Base-by-base conservation (phyloP, 30 jellyfish, hydroid and myxozoan species). In the Aurelia coerulea region DNA sequence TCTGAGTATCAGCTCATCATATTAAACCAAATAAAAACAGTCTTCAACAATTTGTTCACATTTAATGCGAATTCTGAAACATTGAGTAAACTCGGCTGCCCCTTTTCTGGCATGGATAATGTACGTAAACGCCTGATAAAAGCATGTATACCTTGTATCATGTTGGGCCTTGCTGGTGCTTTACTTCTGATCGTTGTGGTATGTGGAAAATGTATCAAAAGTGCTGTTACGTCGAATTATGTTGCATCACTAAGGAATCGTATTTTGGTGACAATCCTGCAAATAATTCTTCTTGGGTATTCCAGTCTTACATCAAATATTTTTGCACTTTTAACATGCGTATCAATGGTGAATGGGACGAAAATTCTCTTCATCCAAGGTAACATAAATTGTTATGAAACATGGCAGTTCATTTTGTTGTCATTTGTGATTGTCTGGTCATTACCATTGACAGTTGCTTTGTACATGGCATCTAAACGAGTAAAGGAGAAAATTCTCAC, bases 371-470 rank as follows among this genome's bases (percentile, higher is more conserved):
- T 16, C 46, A 66, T 66, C 4, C 39, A 66, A 14, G 77, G 77
- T 13, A 12, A 34, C 46, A 31, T 66, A 14, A 13, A 13, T 66
- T 66, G 77, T 31, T 66, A 66, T 66, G 56, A 66, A 34, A n/a
- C 77, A 29, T 66, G 77, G 77, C 77, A 66, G 46, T 66, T 14
- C 1, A 33, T 34, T 13, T 31, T 66, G 34, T 14, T 34, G n/a
- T 66, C 77, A 16, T 66, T 66, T 33, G 77, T 66, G 46, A 31
- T 66, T 66, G 13, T 49, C 15, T 71, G 81, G 81, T 19, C 81
- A 39, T 10, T 71, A 71, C 81, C 81, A 31, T 49, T 71, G 34
- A 49, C 41, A 31, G 5, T 10, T 41, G 18, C 81, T 60, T 71
- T 71, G 52, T 41, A 71, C 52, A 49, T 13, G n/a, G 81, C 81